These are phyloP conservation scores for Halictus quadricinctus DNA, from an alignment of 2,888 invertebrate species.

Conservation along the genomic window DNA sequence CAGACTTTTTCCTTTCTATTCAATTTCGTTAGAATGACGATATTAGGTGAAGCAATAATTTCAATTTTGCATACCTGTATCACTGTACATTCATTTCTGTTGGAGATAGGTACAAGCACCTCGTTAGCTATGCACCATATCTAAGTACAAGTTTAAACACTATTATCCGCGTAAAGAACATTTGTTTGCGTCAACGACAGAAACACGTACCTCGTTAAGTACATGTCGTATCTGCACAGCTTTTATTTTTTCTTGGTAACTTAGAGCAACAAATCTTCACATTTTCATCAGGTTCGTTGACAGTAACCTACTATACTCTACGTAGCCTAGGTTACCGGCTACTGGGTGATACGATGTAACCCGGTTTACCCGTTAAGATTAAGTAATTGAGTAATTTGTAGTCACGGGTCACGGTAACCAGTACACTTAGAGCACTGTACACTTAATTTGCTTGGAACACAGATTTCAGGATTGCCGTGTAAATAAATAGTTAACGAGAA, in stretches of 20 bases:
- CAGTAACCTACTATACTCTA: background rate
- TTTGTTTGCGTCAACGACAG: constrained; percentile 56
- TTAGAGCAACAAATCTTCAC: constrained; percentile 37
- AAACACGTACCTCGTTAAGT: constrained; percentile 61
- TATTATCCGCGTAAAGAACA: constrained; percentile 53
- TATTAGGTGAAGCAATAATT: constrained; percentile 15
- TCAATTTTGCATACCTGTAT: constrained; percentile 10
- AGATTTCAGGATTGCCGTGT: background rate
- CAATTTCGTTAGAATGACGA: background rate
- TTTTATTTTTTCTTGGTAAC: constrained; percentile 15
- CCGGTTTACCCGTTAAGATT: background rate
- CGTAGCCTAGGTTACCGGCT: background rate
- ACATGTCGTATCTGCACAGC: constrained; percentile 25
- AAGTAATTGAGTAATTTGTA: background rate
- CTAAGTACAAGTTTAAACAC: constrained; percentile 56
- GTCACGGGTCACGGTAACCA: background rate
- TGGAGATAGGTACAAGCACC: constrained; percentile 47
- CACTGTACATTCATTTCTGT: constrained; percentile 45
- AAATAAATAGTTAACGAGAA: too few relatives aligned
- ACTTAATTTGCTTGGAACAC: background rate
- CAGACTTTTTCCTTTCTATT: background rate
- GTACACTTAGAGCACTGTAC: background rate
- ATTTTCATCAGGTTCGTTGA: constrained; percentile 16
- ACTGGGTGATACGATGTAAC: background rate
- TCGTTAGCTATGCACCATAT: constrained; percentile 53